Percentiles rank a stretch among this genome's conserved stretches.
Conservation (phyloP, 1,140 invertebrate genomes). For the Drosophila kikkawai region DNA sequence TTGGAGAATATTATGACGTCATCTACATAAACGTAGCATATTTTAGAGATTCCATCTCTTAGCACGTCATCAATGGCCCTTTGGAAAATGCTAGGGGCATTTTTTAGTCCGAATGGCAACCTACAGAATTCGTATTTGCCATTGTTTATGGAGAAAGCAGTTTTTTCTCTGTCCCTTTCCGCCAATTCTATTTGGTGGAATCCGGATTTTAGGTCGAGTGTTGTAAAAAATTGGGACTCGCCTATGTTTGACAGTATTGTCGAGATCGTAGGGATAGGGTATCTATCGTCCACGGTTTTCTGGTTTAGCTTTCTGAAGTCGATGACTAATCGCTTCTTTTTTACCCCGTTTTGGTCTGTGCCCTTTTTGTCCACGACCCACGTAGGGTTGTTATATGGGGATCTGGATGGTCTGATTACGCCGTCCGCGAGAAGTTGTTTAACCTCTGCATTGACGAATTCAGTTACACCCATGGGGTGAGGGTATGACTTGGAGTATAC, state of each 20-base stretch:
- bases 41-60: no score
- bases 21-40: no score
- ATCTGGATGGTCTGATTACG: not conserved
- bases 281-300: not conserved
- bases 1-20: no score
- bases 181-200: not conserved
- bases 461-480: no score
- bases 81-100: no score
- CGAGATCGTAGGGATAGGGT: not conserved
- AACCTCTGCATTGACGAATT: not conserved
- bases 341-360: not conserved
- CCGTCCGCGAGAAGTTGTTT: not conserved
- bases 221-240: not conserved
- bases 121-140: not conserved
- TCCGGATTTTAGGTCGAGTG: not conserved
- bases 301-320: not conserved
- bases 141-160: no score
- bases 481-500: no score
- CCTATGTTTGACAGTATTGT: not conserved
- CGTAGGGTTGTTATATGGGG: not conserved
- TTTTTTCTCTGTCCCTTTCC: not conserved
- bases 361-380: not conserved
- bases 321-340: not conserved
- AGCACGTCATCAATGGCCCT: no score
- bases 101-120: not conserved